phyloP scores from a whole-genome alignment of 1,140 invertebrate species.

The Centruroides sculpturatus region DNA sequence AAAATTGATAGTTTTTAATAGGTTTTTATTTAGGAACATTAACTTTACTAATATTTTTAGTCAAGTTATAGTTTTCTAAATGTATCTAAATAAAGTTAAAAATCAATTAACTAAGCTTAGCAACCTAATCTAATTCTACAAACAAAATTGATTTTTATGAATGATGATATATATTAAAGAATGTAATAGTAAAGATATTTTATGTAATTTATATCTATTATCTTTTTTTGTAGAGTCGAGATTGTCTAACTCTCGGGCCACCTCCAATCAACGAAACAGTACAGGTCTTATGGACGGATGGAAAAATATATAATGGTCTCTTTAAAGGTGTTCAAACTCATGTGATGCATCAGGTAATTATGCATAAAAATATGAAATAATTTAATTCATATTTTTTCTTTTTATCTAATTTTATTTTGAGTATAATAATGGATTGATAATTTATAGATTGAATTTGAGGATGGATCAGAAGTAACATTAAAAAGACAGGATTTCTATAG shows the following conservation, averaged over 20 bases:
- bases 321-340: constrained; percentile 39
- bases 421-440: not conserved
- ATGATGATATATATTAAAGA: too few species aligned
- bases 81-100: too few species aligned
- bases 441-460: constrained; percentile 29
- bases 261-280: constrained; percentile 35
- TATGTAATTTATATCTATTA: too few species aligned
- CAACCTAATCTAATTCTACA: too few species aligned
- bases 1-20: too few species aligned
- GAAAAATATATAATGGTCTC: constrained; percentile 38
- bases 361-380: not conserved
- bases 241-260: constrained; percentile 18
- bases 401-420: not conserved
- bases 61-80: too few species aligned
- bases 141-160: too few species aligned
- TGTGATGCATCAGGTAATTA: constrained; percentile 29
- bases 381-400: too few species aligned
- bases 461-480: constrained; percentile 24
- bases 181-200: too few species aligned
- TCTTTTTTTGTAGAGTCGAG: not conserved
- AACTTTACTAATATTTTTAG: too few species aligned
- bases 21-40: too few species aligned
- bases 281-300: constrained; percentile 43
- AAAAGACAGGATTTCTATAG: constrained; percentile 30
- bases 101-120: too few species aligned